These are phyloP conservation scores for Phalloptychus januarius DNA, from an alignment of 2,797 vertebrate species.

Conservation along the genomic window DNA sequence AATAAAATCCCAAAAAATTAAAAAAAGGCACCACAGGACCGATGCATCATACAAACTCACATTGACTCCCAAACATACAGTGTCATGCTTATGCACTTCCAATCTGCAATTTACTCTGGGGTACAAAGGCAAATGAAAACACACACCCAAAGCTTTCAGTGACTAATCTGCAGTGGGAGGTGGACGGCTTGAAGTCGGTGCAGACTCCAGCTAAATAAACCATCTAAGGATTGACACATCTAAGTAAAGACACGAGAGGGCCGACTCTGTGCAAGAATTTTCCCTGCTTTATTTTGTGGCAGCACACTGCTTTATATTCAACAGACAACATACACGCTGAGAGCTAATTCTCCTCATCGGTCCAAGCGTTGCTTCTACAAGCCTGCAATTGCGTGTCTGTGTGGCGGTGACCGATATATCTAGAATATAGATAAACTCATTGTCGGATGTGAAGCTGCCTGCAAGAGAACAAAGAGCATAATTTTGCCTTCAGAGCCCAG, in stretches of 20 bases:
- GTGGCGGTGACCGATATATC: constrained; percentile 44
- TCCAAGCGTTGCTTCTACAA: constrained; percentile 19
- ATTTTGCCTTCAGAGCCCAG: constrained; percentile 24
- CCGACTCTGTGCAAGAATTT: constrained; percentile 43
- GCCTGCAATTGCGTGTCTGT: constrained; percentile 23
- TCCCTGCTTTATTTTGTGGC: constrained; percentile 53
- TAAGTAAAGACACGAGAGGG: constrained; percentile 69
- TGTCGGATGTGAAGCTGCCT: constrained; percentile 39
- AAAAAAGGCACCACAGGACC: constrained; percentile 35
- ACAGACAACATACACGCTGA: constrained; percentile 44
- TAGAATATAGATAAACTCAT: constrained; percentile 42
- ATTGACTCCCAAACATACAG: constrained; percentile 49
- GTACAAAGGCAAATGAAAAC: constrained; percentile 28
- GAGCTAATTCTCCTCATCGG: constrained; percentile 53
- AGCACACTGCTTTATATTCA: constrained; percentile 47
- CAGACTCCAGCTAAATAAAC: constrained; percentile 77
- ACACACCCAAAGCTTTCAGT: constrained; percentile 58
- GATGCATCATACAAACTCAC: constrained; percentile 37
- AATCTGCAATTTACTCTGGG: constrained; percentile 60
- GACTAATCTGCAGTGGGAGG: constrained; percentile 80
- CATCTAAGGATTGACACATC: constrained; percentile 74
- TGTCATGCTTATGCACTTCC: constrained; percentile 45
- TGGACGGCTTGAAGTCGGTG: constrained; percentile 76
- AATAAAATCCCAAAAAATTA: constrained; percentile 3
- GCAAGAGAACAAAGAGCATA: constrained; percentile 50